A percentile compares a stretch with the other conserved stretches of the same genome.
phyloP scores from a whole-genome alignment of 2,888 invertebrate species.

The Cataglyphis livida region DNA sequence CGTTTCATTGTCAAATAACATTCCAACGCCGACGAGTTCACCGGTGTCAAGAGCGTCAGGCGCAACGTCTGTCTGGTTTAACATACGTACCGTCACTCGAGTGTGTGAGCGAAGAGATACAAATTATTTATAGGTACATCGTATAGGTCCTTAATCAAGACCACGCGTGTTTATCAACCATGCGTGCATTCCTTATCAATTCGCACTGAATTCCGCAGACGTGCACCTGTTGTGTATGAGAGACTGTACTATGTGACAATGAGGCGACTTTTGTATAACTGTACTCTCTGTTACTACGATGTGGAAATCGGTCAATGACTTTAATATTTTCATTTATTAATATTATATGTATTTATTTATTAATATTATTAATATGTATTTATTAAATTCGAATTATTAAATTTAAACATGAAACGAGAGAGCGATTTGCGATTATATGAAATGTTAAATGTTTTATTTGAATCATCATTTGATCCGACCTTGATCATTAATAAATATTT shows the following conservation, averaged over 20 bases:
- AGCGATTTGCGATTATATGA: background rate
- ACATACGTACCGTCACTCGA: constrained; percentile 54
- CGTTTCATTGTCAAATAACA: constrained; percentile 34
- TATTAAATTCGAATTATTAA: background rate
- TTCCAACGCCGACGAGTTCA: constrained; percentile 25
- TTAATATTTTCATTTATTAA: constrained; percentile 26
- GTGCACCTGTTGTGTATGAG: background rate
- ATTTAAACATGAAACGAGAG: background rate
- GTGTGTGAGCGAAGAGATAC: constrained; percentile 57
- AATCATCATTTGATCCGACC: background rate
- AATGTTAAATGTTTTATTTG: background rate
- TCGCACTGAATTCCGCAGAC: background rate
- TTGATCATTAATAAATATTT: background rate
- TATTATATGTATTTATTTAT: background rate
- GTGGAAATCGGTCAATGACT: constrained; percentile 55
- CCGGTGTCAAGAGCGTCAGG: constrained; percentile 69
- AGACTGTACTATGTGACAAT: background rate
- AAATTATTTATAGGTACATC: constrained; percentile 79
- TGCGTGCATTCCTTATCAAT: constrained; percentile 62
- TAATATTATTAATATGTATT: background rate
- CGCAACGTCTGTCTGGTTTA: constrained; percentile 25
- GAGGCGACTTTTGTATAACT: background rate
- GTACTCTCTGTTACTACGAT: background rate
- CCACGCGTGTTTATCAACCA: constrained; percentile 39
- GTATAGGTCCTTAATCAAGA: constrained; percentile 77